Evolutionary conservation across 2,797 vertebrate genomes (phyloP), one percentile per base, ranked within the genome.

Genomic region (Knipowitschia caucasica): DNA sequence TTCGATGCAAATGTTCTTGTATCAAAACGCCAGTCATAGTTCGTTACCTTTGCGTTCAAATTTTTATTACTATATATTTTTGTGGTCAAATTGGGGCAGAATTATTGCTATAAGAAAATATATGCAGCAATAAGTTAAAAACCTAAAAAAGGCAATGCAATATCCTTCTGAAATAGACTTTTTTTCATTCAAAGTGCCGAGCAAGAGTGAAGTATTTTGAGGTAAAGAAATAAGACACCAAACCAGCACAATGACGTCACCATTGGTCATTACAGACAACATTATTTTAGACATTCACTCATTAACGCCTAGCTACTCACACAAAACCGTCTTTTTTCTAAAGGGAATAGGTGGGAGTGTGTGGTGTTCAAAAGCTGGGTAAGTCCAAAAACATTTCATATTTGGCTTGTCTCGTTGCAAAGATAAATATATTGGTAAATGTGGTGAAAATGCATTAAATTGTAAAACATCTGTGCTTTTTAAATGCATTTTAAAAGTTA

Each of bases 91-190:
- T 65, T 11, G 31, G 18, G 45, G 20, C 57, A 60, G n/a, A 69
- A 62, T 81, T 86, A 86, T 89, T 88, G 80, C 82, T 84, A 18
- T 56, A 76, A 75, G 69, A 21, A 67, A 71, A 71, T 55, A 35
- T 23, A 17, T 50, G 43, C 54, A 54, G 7, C 40, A 21, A 5
- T 5, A 31, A 38, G 50, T 36, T 42, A 66, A 50, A 5, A 1
- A 46, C 50, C 40, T 17, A 15, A 9, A 46, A 18, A 17, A 18
- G 44, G 15, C n/a, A 7, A 30, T 2, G 26, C 11, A 27, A 12
- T 4, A 9, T 4, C 7, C 12, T 12, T 21, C 24, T 3, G 4
- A n/a, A 3, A 2, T 24, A 2, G 11, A 24, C 21, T 44, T 21
- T 53, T n/a, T 20, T 6, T 50, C 38, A 56, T 59, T 46, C 64